Conservation (phyloP, 64 coral and sea anemone species). For the Pachyseris speciosa region DNA sequence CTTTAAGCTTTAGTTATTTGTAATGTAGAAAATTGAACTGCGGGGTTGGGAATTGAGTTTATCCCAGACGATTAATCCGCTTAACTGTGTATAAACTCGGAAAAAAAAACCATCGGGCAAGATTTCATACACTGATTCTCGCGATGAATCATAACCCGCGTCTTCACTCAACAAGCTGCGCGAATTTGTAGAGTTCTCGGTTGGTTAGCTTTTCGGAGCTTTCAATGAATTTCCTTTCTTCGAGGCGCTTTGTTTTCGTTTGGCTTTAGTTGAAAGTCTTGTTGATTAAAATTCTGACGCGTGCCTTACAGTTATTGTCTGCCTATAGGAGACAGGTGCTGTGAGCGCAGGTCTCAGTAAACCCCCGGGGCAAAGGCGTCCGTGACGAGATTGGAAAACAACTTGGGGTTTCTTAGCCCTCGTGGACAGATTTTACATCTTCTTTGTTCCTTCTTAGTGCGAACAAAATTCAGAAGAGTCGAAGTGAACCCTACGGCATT, state of each 20-base stretch:
- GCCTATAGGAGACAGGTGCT: conserved; percentile 20
- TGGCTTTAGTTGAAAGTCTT: conserved; percentile 4
- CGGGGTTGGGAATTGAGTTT: neutral
- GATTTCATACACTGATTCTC: no score
- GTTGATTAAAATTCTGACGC: conserved; percentile 48
- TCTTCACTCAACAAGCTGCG: neutral
- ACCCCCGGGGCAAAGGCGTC: conserved; percentile 5
- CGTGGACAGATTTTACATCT: neutral
- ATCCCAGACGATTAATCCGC: conserved; percentile 6
- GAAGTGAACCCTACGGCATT: neutral
- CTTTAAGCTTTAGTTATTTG: no score
- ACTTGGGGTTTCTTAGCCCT: neutral
- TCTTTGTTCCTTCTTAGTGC: neutral
- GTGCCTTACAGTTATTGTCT: neutral
- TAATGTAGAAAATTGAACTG: neutral
- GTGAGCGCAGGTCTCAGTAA: neutral
- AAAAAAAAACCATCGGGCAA: no score
- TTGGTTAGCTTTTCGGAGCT: neutral
- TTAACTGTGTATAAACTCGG: neutral
- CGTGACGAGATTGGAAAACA: neutral
- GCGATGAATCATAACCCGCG: neutral
- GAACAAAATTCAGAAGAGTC: neutral
- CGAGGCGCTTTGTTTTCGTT: neutral
- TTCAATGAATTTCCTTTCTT: conserved; percentile 43
- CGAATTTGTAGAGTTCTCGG: neutral